Conservation (phyloP, 2,888 invertebrate species). For the Brenthis hecate region DNA sequence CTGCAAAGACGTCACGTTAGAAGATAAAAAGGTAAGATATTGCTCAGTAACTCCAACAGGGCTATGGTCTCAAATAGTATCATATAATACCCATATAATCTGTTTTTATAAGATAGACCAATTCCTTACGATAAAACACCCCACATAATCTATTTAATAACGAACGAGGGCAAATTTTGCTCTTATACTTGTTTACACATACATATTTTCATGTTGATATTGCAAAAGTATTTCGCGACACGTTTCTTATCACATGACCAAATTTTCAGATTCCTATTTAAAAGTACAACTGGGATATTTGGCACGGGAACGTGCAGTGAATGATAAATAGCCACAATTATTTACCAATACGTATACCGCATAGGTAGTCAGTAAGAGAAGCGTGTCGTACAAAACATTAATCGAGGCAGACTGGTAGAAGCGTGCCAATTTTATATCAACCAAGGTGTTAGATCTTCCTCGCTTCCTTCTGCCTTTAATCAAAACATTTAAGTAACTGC, state of each 20-base stretch:
- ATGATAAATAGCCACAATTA: slow-evolving; percentile 59
- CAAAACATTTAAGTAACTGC: slow-evolving; percentile 42
- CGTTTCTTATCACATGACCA: slow-evolving; percentile 42
- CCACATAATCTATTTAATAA: not conserved
- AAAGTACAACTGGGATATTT: slow-evolving; percentile 53
- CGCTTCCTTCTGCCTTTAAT: slow-evolving; percentile 47
- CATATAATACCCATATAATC: slow-evolving; percentile 1
- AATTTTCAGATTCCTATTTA: slow-evolving; percentile 44
- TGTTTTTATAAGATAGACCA: slow-evolving; percentile 1
- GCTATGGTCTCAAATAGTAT: slow-evolving; percentile 19
- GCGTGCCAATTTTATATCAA: slow-evolving; percentile 55
- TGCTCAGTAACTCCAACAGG: slow-evolving; percentile 19
- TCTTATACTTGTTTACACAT: not conserved
- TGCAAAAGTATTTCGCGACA: slow-evolving; percentile 20
- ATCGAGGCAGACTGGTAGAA: slow-evolving; percentile 57
- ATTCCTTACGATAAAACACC: not conserved
- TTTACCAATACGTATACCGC: slow-evolving; percentile 53
- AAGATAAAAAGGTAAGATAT: slow-evolving; percentile 36
- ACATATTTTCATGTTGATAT: slow-evolving; percentile 2
- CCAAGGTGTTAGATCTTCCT: slow-evolving; percentile 53
- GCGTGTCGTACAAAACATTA: slow-evolving; percentile 63
- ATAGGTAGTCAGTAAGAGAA: slow-evolving; percentile 56
- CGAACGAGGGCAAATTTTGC: too few species aligned
- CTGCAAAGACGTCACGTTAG: slow-evolving; percentile 47
- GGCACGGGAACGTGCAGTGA: slow-evolving; percentile 47